phyloP scores from a whole-genome alignment of 2,888 invertebrate species.

The Cryptocephalus moraei region DNA sequence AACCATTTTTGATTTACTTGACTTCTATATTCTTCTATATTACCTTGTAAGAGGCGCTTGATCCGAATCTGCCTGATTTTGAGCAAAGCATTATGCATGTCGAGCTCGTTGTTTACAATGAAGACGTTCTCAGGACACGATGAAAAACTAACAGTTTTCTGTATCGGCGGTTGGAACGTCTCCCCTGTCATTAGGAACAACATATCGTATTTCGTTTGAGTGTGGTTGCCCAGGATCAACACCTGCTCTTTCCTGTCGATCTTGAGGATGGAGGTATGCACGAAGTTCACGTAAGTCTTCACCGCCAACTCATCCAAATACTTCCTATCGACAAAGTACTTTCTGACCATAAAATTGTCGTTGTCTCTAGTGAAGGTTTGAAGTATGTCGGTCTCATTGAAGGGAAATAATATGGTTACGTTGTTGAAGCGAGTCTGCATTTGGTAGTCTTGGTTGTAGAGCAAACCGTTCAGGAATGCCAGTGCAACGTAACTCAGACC shows the following conservation, averaged over 20 bases:
- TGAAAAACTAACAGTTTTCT: conserved; percentile 22
- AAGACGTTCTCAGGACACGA: conserved; percentile 49
- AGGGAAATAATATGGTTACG: conserved; percentile 53
- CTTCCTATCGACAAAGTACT: conserved; percentile 44
- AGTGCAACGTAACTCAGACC: conserved; percentile 55
- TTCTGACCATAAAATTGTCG: conserved; percentile 43
- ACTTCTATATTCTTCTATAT: too few relatives aligned
- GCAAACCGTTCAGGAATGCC: conserved; percentile 50
- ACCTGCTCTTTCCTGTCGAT: conserved; percentile 40
- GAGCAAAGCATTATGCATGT: conserved; percentile 42
- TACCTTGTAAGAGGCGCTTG: not conserved
- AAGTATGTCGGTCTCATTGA: conserved; percentile 45
- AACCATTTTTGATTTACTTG: too few relatives aligned
- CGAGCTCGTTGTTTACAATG: conserved; percentile 46
- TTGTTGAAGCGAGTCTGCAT: conserved; percentile 55
- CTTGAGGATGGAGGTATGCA: conserved; percentile 45
- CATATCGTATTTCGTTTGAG: conserved; percentile 42
- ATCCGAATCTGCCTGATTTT: conserved; percentile 23
- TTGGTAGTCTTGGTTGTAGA: conserved; percentile 38
- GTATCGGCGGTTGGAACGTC: conserved; percentile 43
- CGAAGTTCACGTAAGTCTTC: conserved; percentile 54
- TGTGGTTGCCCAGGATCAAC: conserved; percentile 41
- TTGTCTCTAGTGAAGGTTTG: conserved; percentile 34
- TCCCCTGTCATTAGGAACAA: conserved; percentile 47
- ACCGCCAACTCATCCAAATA: conserved; percentile 48